These are phyloP conservation scores for Mercenaria mercenaria DNA, from an alignment of 1,140 invertebrate species.

Conservation along the genomic window DNA sequence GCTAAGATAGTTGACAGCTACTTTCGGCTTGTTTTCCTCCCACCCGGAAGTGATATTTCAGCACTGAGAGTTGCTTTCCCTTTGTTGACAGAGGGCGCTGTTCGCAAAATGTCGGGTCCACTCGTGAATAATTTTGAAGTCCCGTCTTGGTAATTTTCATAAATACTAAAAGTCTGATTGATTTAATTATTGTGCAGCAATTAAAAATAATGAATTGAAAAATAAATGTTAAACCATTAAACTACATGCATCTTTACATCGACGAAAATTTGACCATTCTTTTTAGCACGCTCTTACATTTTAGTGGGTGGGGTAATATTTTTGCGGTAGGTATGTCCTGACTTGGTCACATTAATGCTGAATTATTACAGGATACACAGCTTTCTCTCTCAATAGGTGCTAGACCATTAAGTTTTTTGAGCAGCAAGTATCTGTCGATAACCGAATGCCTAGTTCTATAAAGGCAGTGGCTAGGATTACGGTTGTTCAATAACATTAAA, in stretches of 20 bases:
- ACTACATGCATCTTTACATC: background rate
- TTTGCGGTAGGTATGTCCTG: too few relatives aligned
- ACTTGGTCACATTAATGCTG: too few relatives aligned
- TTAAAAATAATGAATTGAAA: background rate
- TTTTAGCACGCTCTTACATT: background rate
- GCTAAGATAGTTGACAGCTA: too few relatives aligned
- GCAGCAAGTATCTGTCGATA: too few relatives aligned
- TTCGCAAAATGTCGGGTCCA: slow-evolving; percentile 69
- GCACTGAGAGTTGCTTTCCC: slow-evolving; percentile 32
- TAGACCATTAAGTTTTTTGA: too few relatives aligned
- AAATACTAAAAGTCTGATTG: background rate
- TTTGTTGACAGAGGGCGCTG: slow-evolving; percentile 63
- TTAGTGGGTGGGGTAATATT: background rate
- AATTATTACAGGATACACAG: too few relatives aligned
- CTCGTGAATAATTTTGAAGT: slow-evolving; percentile 85
- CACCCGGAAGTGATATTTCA: slow-evolving; percentile 39
- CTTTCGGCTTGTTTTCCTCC: slow-evolving; percentile 37
- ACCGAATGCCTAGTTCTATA: too few relatives aligned
- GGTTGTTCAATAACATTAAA: too few relatives aligned
- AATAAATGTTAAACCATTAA: background rate
- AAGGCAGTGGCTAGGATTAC: too few relatives aligned
- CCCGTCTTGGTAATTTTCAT: slow-evolving; percentile 80
- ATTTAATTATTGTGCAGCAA: background rate
- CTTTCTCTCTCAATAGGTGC: too few relatives aligned
- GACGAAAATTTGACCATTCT: background rate